Evolutionary conservation across 2,888 invertebrate genomes (phyloP), one percentile per base, ranked within the genome.

Genomic region (Augochlorella aurata): DNA sequence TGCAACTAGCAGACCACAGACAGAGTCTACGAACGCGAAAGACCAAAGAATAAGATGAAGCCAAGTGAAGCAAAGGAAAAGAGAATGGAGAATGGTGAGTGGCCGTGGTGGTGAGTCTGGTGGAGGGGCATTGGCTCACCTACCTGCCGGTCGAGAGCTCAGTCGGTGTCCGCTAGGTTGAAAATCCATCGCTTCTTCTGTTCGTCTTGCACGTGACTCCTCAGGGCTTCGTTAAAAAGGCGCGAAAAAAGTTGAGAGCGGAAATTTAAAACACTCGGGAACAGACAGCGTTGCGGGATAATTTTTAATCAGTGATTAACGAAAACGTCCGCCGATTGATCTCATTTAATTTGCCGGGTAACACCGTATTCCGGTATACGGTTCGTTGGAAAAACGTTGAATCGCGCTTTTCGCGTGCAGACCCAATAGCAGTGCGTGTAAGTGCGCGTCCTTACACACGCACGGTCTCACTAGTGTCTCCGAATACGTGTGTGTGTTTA

Each of bases 111-210:
- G 85, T 79, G 83, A 82, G 85, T 65, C 72, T 66, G 87, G 88
- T 87, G 88, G 89, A 84, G 89, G 89, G 89, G 86, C 84, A 72
- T 87, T 88, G 86, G 88, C 89, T 90, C 89, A 88, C 90, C 91
- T 93, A 92, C 93, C 93, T 93, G 92, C 91, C 91, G 90, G 91
- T 90, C 87, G 87, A 76, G 90, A 88, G 91, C 90, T 92, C 92
- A 92, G 92, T 92, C 91, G 88, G 90, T 90, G 91, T 91, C 88
- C 90, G 93, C 92, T 92, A 92, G 93, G 92, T 93, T 92, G 92
- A 91, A 92, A 92, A 92, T 90, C 90, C 89, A 89, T 88, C 88
- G 90, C 87, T 90, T 88, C 86, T 87, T 84, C 74, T 77, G 85
- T 70, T 76, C 85, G 75, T 82, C 83, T 80, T 74, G 65, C 79